A percentile compares a stretch with the other conserved stretches of the same genome.
Conservation (phyloP, 1,140 invertebrate species). For the Drosophila mauritiana region DNA sequence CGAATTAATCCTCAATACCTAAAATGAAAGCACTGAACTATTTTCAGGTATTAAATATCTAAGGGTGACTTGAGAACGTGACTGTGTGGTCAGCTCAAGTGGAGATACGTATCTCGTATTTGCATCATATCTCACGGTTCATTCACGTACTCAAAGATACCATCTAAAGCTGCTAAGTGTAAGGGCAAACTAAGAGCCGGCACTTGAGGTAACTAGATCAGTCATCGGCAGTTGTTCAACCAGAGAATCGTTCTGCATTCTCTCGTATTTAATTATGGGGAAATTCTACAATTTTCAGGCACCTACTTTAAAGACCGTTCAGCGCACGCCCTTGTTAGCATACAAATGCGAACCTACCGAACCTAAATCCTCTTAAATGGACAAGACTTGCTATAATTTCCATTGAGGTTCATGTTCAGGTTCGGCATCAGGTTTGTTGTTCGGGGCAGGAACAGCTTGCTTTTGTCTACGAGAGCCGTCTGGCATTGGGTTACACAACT, state of each 20-base stretch:
- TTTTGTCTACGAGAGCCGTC: constrained; percentile 39
- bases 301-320: constrained; percentile 56
- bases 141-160: constrained; percentile 19
- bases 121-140: constrained; percentile 48
- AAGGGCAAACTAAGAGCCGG: constrained; percentile 16
- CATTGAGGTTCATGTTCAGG: constrained; percentile 36
- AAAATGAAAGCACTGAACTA: not conserved
- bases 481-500: constrained; percentile 69
- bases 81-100: constrained; percentile 34
- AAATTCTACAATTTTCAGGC: constrained; percentile 30
- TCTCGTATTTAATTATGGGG: constrained; percentile 44
- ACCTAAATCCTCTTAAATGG: constrained; percentile 42
- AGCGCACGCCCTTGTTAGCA: constrained; percentile 68
- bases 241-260: constrained; percentile 25
- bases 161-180: constrained; percentile 26
- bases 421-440: not conserved
- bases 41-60: not conserved
- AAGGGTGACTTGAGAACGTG: constrained; percentile 2
- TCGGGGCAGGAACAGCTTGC: constrained; percentile 16
- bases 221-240: constrained; percentile 14
- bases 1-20: not conserved
- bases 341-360: constrained; percentile 37
- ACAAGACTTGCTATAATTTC: constrained; percentile 56
- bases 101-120: constrained; percentile 10
- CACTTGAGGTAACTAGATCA: constrained; percentile 49